Percentiles rank a stretch among this genome's conserved stretches.
Conservation (phyloP, 2,797 vertebrate species). For the Acipenser oxyrinchus region DNA sequence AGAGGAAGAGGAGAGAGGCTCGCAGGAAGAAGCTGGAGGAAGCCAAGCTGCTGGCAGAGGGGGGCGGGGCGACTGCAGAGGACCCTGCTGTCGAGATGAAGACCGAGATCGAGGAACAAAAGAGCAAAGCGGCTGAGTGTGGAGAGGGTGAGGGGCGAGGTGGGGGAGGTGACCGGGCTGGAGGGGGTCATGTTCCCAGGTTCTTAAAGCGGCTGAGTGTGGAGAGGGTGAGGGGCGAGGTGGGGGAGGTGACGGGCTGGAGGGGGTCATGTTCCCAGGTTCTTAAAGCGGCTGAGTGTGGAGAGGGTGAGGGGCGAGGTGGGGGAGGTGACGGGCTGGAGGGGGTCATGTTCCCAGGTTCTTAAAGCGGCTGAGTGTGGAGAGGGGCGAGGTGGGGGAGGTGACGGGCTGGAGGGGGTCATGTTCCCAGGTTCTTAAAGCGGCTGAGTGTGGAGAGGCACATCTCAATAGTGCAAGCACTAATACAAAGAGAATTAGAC, state of each 20-base stretch:
- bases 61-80: conserved; percentile 56
- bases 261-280: conserved; percentile 29
- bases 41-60: conserved; percentile 70
- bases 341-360: too few species aligned
- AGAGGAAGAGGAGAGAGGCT: conserved; percentile 78
- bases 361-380: conserved; percentile 47
- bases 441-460: conserved; percentile 51
- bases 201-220: conserved; percentile 42
- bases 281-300: conserved; percentile 46
- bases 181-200: conserved; percentile 19
- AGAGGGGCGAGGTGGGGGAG: conserved; percentile 56
- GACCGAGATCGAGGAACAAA: conserved; percentile 60
- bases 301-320: conserved; percentile 65
- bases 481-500: too few species aligned
- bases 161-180: conserved; percentile 36
- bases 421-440: conserved; percentile 23
- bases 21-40: conserved; percentile 85
- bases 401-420: conserved; percentile 33
- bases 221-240: conserved; percentile 64
- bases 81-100: conserved; percentile 60
- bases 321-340: conserved; percentile 34
- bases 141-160: conserved; percentile 64
- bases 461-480: too few species aligned
- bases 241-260: conserved; percentile 36
- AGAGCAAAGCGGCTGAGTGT: conserved; percentile 49